Conservation (phyloP, 1,140 invertebrate genomes). For the Pomacea maculata region DNA sequence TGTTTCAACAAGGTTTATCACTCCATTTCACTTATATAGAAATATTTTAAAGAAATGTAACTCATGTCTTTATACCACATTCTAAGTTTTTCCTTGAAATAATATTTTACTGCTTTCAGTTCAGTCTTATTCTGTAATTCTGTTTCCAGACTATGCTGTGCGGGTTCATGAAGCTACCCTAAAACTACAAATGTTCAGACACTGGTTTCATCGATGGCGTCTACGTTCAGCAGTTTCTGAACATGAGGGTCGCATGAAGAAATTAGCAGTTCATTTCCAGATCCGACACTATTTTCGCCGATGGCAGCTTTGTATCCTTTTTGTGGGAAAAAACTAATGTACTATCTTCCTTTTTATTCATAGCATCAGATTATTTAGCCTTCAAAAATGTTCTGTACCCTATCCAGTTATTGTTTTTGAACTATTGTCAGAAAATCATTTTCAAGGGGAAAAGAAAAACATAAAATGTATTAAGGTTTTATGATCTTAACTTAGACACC, state of each 20-base stretch:
- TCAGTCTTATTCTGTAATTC: not conserved
- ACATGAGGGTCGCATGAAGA: constrained; percentile 38
- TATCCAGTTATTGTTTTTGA: no score
- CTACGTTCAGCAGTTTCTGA: constrained; percentile 27
- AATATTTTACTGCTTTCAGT: not conserved
- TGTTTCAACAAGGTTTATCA: not conserved
- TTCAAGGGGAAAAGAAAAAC: no score
- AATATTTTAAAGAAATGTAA: not conserved
- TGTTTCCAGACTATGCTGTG: constrained; percentile 34
- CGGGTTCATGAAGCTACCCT: constrained; percentile 30
- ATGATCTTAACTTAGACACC: no score
- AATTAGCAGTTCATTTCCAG: constrained; percentile 34
- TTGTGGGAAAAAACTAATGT: no score
- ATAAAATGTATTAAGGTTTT: no score
- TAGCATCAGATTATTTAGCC: no score
- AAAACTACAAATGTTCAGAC: constrained; percentile 23
- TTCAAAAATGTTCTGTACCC: no score
- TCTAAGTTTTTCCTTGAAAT: not conserved
- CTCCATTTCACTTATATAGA: not conserved
- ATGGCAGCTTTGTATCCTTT: constrained; percentile 52
- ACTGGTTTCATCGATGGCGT: constrained; percentile 36
- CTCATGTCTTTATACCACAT: not conserved
- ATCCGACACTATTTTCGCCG: constrained; percentile 34
- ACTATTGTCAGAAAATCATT: no score
- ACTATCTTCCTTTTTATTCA: no score